phyloP scores from a whole-genome alignment of 2,113 vertebrate species.

The Lophura nycthemera region DNA sequence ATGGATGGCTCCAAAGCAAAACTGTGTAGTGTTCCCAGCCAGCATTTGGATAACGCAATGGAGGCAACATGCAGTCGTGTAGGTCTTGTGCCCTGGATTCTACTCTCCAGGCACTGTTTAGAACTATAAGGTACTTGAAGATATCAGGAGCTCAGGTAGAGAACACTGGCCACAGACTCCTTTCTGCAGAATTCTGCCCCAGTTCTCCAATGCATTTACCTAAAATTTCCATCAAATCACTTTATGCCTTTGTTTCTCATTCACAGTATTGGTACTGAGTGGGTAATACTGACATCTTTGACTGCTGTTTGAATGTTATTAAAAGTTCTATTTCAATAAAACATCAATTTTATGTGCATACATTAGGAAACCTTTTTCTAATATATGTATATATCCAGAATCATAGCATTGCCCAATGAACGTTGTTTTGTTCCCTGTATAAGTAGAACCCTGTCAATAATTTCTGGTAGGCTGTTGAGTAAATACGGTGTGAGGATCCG shows the following conservation, averaged over 20 bases:
- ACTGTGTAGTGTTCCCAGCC: background rate
- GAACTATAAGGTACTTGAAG: background rate
- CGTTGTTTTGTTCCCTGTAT: background rate
- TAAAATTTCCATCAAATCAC: background rate
- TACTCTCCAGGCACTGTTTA: background rate
- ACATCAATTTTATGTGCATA: background rate
- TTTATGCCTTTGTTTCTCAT: background rate
- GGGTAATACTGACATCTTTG: background rate
- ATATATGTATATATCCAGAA: background rate
- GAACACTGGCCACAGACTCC: background rate
- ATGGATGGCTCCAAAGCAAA: background rate
- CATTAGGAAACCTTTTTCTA: background rate
- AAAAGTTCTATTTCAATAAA: background rate
- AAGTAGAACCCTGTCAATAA: background rate
- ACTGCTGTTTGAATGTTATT: background rate
- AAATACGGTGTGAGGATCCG: background rate
- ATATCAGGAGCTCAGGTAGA: background rate
- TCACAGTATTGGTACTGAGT: background rate
- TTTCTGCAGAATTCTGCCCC: background rate
- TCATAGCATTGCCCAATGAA: background rate
- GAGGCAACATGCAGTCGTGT: background rate
- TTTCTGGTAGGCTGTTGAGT: background rate
- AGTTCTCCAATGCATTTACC: background rate
- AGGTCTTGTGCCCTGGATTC: background rate
- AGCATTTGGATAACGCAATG: accelerated